Percentiles rank a stretch among this genome's conserved stretches.
phyloP scores from a whole-genome alignment of 2,888 invertebrate genomes.

The Desoria tigrina region DNA sequence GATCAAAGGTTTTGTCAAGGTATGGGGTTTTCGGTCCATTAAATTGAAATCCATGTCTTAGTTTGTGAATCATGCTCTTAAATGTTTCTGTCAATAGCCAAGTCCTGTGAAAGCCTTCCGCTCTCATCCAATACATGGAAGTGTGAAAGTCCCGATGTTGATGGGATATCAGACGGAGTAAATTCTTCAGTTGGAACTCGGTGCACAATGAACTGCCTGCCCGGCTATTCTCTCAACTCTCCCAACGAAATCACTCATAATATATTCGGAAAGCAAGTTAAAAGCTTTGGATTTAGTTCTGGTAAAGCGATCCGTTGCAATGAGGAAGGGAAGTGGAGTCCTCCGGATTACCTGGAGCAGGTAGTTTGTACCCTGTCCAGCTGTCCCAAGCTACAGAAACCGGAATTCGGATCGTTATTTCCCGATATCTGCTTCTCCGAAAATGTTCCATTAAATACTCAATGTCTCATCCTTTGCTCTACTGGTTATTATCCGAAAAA shows the following conservation, averaged over 20 bases:
- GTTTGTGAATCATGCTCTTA: too few species aligned
- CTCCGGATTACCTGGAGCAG: slow-evolving; percentile 38
- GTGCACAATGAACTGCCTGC: slow-evolving; percentile 49
- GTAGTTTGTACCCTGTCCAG: slow-evolving; percentile 47
- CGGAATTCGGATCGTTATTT: slow-evolving; percentile 61
- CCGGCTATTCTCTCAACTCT: slow-evolving; percentile 39
- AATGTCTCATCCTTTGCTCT: slow-evolving; percentile 53
- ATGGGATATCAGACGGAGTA: slow-evolving; percentile 28
- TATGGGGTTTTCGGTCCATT: slow-evolving; percentile 11
- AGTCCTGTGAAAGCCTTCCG: slow-evolving; percentile 50
- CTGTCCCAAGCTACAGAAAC: slow-evolving; percentile 60
- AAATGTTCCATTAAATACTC: slow-evolving; percentile 58
- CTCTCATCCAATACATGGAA: slow-evolving; percentile 49
- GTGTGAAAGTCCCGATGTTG: slow-evolving; percentile 46
- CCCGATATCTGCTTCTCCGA: slow-evolving; percentile 61
- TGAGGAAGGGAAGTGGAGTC: slow-evolving; percentile 50
- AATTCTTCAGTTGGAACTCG: slow-evolving; percentile 44
- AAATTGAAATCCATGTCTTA: not conserved
- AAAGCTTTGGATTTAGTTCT: slow-evolving; percentile 14
- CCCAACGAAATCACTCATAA: slow-evolving; percentile 25
- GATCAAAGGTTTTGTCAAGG: slow-evolving; percentile 58
- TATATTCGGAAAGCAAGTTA: slow-evolving; percentile 33
- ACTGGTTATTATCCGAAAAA: slow-evolving; percentile 54
- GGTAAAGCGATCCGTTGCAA: slow-evolving; percentile 44
- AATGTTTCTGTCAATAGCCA: slow-evolving; percentile 31